Conservation (phyloP, 2,888 invertebrate genomes). For the Tethea ocularis region DNA sequence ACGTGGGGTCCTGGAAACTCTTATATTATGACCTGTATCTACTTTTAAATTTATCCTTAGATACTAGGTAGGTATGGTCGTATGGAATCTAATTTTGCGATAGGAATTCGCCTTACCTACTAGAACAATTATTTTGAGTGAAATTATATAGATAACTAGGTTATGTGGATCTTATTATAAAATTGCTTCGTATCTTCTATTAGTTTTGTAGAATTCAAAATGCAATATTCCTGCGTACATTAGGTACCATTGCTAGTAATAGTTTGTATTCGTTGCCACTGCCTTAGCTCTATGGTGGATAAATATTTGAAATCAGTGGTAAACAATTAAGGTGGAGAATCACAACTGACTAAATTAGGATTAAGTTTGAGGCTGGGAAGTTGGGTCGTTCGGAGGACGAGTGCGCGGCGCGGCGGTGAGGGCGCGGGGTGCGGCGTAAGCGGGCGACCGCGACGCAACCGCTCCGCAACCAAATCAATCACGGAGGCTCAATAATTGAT, state of each 20-base stretch:
- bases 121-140: background rate
- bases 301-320: background rate
- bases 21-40: conserved; percentile 51
- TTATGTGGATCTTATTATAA: no score
- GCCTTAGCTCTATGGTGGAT: background rate
- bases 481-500: conserved; percentile 77
- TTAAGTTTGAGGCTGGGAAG: conserved; percentile 44
- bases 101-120: background rate
- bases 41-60: conserved; percentile 39
- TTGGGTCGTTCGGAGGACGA: conserved; percentile 29
- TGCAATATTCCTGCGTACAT: no score
- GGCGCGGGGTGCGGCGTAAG: conserved; percentile 22
- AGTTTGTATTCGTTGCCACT: no score
- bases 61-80: conserved; percentile 23
- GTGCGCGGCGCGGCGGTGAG: conserved; percentile 11
- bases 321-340: conserved; percentile 12
- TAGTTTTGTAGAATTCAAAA: no score
- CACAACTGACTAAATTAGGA: conserved; percentile 27
- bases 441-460: conserved; percentile 25
- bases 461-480: conserved; percentile 69
- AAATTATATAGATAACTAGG: background rate
- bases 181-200: no score
- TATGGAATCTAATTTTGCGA: conserved; percentile 13
- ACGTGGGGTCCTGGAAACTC: conserved; percentile 60
- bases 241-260: no score